phyloP scores from a whole-genome alignment of 2,888 invertebrate genomes.

The Chrysodeixis includens region DNA sequence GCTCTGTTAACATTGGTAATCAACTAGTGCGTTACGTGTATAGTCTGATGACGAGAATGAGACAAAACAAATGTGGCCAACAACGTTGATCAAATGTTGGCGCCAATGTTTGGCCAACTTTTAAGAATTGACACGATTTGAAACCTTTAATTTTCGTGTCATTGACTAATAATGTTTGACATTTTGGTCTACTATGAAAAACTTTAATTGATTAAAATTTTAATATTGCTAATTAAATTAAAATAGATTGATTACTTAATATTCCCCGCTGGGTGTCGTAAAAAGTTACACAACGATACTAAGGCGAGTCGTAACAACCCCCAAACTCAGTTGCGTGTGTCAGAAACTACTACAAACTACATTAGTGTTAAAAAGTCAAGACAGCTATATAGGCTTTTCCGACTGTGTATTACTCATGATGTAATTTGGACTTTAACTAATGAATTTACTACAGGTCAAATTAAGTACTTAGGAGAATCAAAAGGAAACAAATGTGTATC shows the following conservation, averaged over 20 bases:
- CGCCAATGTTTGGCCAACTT: not conserved
- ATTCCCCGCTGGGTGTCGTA: not conserved
- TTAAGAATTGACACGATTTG: not conserved
- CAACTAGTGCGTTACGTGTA: conserved; percentile 26
- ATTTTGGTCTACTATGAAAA: not conserved
- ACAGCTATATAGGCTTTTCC: too few relatives aligned
- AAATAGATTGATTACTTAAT: not conserved
- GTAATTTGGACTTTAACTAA: too few relatives aligned
- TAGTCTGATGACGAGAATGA: conserved; percentile 11
- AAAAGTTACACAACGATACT: not conserved
- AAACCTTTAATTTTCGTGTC: too few relatives aligned
- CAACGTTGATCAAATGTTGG: not conserved
- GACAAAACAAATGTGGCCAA: not conserved
- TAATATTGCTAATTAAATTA: not conserved
- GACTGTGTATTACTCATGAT: too few relatives aligned
- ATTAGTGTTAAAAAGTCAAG: too few relatives aligned
- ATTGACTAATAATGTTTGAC: too few relatives aligned
- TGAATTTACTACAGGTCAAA: too few relatives aligned
- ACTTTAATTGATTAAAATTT: conserved; percentile 10
- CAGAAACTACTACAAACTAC: too few relatives aligned
- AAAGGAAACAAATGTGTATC: too few relatives aligned
- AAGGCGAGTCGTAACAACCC: not conserved
- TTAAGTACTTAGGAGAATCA: too few relatives aligned
- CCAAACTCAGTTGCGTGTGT: not conserved
- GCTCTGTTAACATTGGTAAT: conserved; percentile 58